Conservation (phyloP, 35 echinoderm and acorn worm genomes). For the Amphiura filiformis region DNA sequence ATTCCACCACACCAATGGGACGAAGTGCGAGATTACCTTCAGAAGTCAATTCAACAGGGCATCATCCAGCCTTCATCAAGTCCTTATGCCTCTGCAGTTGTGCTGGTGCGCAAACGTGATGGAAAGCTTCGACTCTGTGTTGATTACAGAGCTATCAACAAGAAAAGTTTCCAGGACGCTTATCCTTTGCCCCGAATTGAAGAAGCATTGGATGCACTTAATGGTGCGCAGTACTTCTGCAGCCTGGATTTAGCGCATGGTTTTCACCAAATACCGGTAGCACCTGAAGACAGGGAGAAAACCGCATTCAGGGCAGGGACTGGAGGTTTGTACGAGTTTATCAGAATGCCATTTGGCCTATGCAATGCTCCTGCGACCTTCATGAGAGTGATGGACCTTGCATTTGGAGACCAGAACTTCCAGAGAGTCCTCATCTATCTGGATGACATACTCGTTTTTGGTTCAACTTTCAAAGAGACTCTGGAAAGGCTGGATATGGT, state of each 20-base stretch:
- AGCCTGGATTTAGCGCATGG: conserved; percentile 21
- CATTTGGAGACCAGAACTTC: conserved; percentile 12
- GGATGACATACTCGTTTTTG: conserved; percentile 40
- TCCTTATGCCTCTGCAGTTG: conserved; percentile 68
- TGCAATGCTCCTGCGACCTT: conserved; percentile 37
- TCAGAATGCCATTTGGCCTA: conserved; percentile 13
- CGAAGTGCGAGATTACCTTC: conserved; percentile 41
- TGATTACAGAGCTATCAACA: conserved; percentile 62
- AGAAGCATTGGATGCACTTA: conserved; percentile 13
- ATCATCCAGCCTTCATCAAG: conserved; percentile 59
- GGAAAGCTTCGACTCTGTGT: conserved; percentile 62
- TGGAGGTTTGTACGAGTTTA: conserved; percentile 43
- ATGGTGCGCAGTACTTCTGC: conserved; percentile 32
- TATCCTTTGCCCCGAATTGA: conserved; percentile 55
- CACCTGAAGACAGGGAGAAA: not conserved
- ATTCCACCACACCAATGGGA: conserved; percentile 64
- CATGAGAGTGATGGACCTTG: conserved; percentile 2
- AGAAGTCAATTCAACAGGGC: conserved; percentile 29
- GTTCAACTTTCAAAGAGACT: too few species aligned
- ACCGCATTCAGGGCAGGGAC: conserved; percentile 29
- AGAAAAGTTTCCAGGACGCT: conserved; percentile 60
- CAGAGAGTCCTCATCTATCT: conserved; percentile 27
- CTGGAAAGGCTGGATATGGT: too few species aligned
- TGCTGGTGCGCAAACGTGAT: conserved; percentile 56
- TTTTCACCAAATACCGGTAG: conserved; percentile 23